These are phyloP conservation scores for Terrapene triunguis DNA, from an alignment of 2,113 vertebrate genomes.

Conservation along the genomic window DNA sequence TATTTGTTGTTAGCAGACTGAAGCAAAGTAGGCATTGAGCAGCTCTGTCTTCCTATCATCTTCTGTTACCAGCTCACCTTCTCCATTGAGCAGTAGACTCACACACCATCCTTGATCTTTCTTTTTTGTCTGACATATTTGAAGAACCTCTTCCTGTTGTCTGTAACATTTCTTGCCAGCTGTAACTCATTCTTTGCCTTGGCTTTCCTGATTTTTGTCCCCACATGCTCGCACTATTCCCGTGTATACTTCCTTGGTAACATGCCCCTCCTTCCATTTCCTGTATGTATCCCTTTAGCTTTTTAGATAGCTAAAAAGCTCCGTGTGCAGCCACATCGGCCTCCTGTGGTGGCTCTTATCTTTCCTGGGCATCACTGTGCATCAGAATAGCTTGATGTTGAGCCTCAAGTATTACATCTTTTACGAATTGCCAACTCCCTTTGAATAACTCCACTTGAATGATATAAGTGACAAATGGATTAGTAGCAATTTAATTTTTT, in stretches of 20 bases:
- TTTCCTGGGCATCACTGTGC: not conserved
- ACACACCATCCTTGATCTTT: not conserved
- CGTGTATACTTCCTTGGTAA: not conserved
- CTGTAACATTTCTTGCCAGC: not conserved
- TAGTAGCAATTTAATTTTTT: not conserved
- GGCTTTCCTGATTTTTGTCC: not conserved
- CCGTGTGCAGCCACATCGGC: not conserved
- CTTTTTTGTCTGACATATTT: not conserved
- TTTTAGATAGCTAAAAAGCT: not conserved
- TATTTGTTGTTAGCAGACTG: too few species aligned
- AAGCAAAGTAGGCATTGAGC: too few species aligned
- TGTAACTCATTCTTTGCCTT: not conserved
- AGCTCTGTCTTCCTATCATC: too few species aligned
- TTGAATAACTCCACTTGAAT: not conserved
- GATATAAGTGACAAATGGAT: not conserved
- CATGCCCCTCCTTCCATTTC: not conserved
- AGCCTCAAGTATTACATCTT: not conserved
- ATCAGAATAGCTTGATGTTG: not conserved
- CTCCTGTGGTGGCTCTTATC: not conserved
- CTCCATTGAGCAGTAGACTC: not conserved
- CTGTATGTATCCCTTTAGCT: not conserved
- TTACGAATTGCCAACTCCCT: not conserved
- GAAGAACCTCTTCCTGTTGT: not conserved
- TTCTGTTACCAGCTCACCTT: too few species aligned
- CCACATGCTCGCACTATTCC: not conserved